These are phyloP conservation scores for Callionymus lyra DNA, from an alignment of 2,113 vertebrate species.

Conservation along the genomic window DNA sequence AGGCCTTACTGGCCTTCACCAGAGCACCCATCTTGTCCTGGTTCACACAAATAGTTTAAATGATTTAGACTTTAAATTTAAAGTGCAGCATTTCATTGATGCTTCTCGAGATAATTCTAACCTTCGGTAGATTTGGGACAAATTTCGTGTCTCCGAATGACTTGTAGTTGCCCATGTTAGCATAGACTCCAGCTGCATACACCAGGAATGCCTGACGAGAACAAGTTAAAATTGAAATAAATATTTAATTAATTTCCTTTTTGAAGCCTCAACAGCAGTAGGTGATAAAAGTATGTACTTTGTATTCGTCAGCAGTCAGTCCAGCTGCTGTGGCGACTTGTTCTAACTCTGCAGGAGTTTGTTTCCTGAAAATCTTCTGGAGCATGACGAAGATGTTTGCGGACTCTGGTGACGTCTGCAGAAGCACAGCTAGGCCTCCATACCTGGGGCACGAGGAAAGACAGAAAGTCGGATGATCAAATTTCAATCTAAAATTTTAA, in stretches of 20 bases:
- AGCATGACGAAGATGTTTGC: conserved; percentile 78
- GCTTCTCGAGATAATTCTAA: conserved; percentile 33
- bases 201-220: conserved; percentile 76
- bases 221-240: conserved; percentile 1
- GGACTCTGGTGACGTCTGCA: conserved; percentile 85
- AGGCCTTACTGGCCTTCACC: conserved; percentile 73
- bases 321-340: conserved; percentile 66
- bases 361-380: conserved; percentile 75
- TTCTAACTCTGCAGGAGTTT: conserved; percentile 68
- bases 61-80: too few relatives aligned
- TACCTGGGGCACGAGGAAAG: conserved; percentile 58
- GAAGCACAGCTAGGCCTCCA: conserved; percentile 77
- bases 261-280: background rate
- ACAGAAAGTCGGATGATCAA: too few relatives aligned
- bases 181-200: conserved; percentile 81
- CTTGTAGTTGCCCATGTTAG: conserved; percentile 95
- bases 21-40: conserved; percentile 82
- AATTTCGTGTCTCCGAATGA: conserved; percentile 92
- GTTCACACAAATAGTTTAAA: background rate
- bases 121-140: conserved; percentile 82
- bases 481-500: too few relatives aligned
- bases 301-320: conserved; percentile 76
- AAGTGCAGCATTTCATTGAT: too few relatives aligned
- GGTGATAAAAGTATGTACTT: conserved; percentile 55
- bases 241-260: background rate